Percentiles rank a stretch among this genome's conserved stretches.
Evolutionary conservation across 2,113 vertebrate species (phyloP).

Genomic region (Macrotis lagotis): DNA sequence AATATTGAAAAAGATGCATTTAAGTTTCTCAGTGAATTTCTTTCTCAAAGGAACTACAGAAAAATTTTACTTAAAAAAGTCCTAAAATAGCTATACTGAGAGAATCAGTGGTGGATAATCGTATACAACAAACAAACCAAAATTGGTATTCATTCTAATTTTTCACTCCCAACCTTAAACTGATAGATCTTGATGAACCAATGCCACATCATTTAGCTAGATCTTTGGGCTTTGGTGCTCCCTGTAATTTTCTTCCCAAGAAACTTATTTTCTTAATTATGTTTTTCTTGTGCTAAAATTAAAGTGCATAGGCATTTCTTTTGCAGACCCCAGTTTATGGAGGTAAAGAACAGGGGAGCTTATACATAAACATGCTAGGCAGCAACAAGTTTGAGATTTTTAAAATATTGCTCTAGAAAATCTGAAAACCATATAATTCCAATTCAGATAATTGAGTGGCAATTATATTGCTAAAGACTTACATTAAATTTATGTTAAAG

Average conservation of each 20-base stretch:
- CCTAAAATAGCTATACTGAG: background rate
- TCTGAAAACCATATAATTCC: background rate
- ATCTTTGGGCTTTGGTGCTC: background rate
- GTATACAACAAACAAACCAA: background rate
- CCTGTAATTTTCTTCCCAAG: background rate
- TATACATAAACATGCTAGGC: background rate
- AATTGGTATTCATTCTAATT: background rate
- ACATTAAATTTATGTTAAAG: background rate
- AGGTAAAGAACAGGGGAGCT: background rate
- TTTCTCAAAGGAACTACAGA: background rate
- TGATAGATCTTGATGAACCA: background rate
- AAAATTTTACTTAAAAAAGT: background rate
- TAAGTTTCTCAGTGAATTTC: background rate
- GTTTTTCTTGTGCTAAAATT: background rate
- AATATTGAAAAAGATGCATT: background rate
- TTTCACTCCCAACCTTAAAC: background rate
- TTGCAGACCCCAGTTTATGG: background rate
- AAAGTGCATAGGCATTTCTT: background rate
- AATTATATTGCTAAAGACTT: background rate
- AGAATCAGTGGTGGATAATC: background rate
- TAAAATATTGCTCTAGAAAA: background rate
- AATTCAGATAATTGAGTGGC: background rate
- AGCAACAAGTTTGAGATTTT: background rate
- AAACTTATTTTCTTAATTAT: background rate
- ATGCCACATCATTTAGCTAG: background rate